Evolutionary conservation across 2,888 invertebrate genomes (phyloP), one percentile per base, ranked within the genome.

Genomic region (Drosophila peninsularis): DNA sequence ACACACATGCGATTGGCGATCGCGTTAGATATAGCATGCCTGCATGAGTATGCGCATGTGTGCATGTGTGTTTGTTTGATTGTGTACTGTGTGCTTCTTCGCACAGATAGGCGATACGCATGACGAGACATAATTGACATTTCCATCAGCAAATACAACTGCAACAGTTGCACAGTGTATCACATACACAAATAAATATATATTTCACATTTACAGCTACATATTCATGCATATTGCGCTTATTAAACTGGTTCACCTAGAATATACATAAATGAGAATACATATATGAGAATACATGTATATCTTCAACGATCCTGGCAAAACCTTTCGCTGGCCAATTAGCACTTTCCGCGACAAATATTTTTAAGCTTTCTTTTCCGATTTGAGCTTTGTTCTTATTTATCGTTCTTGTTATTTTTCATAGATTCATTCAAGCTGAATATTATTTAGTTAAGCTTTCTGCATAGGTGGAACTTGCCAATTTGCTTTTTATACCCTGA

Each of bases 1-100:
- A 39, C 37, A 17, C 10, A 27, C 11, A 17, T 11, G 36, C 56
- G 77, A 73, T 70, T 80, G 66, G 49, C 71, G 80, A 78, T 80
- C 78, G 78, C 39, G 41, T 67, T 65, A 62, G 62, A 55, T 74
- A 68, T 39, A 49, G 44, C 47, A 54, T 39, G 44, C 30, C 30
- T 10, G 30, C 10, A 30, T 30, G 30, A 2, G 30, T 30, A 10
- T 30, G 30, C 10, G 39, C 39, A 54, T 39, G 44, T 53, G 45
- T 41, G 11, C 41, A 17, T 42, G n/a, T 24, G 5, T 32, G 30
- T 41, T 10, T 24, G 3, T 54, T 30, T 30, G 36, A 36, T 36
- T 39, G 37, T 60, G 24, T 34, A 50, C 39, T 24, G 24, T 30
- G 24, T 44, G n/a, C n/a, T 54, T 17, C 5, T 36, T 13, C 54